These are phyloP conservation scores for Chymomyza procnemis DNA, from an alignment of 2,888 invertebrate genomes.

Conservation along the genomic window DNA sequence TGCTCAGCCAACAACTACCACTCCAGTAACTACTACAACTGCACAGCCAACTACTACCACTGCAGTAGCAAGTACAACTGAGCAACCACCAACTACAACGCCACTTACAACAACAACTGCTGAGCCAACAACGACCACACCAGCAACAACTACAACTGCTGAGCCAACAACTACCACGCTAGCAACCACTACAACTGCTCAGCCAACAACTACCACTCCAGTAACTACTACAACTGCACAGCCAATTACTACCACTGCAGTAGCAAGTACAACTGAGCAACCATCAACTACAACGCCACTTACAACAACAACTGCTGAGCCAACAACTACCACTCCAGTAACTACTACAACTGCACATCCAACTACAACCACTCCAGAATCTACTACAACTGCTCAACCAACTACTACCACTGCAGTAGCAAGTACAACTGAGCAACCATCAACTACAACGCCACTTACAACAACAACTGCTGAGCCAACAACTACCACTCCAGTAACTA, in stretches of 20 bases:
- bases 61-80: no score
- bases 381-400: neutral
- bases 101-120: neutral
- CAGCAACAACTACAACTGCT: neutral
- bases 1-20: neutral
- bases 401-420: no score
- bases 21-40: neutral
- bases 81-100: neutral
- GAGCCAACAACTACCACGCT: neutral
- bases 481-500: neutral
- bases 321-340: neutral
- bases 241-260: neutral
- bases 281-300: neutral
- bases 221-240: neutral
- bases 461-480: neutral
- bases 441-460: neutral
- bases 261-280: neutral
- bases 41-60: neutral
- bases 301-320: neutral
- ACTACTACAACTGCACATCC: neutral
- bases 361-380: neutral
- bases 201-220: neutral
- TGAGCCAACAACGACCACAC: neutral
- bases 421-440: constrained; percentile 1
- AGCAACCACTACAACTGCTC: neutral